Evolutionary conservation across 2,888 invertebrate genomes (phyloP), one percentile per base, ranked within the genome.

Genomic region (Dichetophora obliterata): DNA sequence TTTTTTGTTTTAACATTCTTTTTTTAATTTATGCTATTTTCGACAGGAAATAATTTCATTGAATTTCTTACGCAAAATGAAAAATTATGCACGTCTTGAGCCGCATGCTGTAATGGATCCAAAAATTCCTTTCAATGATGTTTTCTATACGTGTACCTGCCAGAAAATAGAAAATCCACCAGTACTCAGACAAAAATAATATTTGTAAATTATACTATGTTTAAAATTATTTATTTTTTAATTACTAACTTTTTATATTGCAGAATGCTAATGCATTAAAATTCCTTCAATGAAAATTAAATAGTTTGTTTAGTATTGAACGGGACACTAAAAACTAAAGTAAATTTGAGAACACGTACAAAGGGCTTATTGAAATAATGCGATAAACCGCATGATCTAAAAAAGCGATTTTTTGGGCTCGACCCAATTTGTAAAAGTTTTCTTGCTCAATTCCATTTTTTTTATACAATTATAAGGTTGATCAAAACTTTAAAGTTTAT

Each of bases 11-110:
- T 16, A 22, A 22, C 16, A 43, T 37, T 66, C 3, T 48, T 48
- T 11, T 24, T 70, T 9, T 9, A 31, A 16, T 37, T 72, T 66
- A 31, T 48, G 16, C 19, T 19, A 31, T n/a, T 71, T 57, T 52
- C 74, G 77, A 3, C 71, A 85, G 79, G 86, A 85, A 70, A 75
- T 81, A 43, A 78, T 82, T 61, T 82, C 82, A 24, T 81, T 86
- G 22, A 82, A 84, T 77, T 85, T 86, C 59, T 61, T 81, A 1
- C 82, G 81, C 14, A 83, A 83, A 66, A 63, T 82, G 5, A 81
- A 83, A 0, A 79, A 82, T 0, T 84, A 79, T 74, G 82, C 81
- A 8, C 83, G 82, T n/a, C 82, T 84, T 24, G 84, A 86, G 69
- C 82, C 86, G 16, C 82, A 83, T 22, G 27, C 82, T 37, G 43